Percentiles rank a stretch among this genome's conserved stretches.
Conservation (phyloP, 37 sponge, comb jelly and placozoan genomes). For the Petrosia ficiformis region DNA sequence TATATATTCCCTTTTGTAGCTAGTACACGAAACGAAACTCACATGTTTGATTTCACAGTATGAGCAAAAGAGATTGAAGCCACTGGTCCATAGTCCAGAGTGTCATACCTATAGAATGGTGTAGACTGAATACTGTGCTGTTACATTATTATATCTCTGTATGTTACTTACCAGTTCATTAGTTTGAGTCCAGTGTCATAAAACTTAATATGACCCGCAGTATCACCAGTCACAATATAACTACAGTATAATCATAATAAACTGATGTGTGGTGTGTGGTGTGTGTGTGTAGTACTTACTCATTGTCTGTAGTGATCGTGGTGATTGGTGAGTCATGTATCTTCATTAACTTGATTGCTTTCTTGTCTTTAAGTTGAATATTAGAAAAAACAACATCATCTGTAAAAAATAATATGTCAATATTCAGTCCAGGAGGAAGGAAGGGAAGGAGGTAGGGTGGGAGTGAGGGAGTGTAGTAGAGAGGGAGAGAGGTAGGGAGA, state of each 20-base stretch:
- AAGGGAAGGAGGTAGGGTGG: too few relatives aligned
- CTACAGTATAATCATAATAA: constrained; percentile 20
- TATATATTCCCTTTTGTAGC: too few relatives aligned
- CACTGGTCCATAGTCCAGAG: constrained; percentile 53
- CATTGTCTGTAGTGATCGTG: constrained; percentile 33
- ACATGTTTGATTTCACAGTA: constrained; percentile 14
- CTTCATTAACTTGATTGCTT: constrained; percentile 64
- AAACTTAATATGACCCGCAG: constrained; percentile 79
- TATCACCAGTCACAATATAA: constrained; percentile 79
- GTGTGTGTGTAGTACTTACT: constrained; percentile 20
- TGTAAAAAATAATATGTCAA: too few relatives aligned
- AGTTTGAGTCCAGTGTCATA: constrained; percentile 81
- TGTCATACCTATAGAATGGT: constrained; percentile 7
- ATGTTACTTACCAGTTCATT: constrained; percentile 81
- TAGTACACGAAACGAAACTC: not conserved
- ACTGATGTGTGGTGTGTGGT: not conserved
- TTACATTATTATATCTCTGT: too few relatives aligned
- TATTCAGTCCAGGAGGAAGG: too few relatives aligned
- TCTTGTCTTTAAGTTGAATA: constrained; percentile 36
- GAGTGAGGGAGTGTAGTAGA: too few relatives aligned
- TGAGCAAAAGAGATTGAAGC: constrained; percentile 83
- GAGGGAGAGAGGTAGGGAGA: too few relatives aligned
- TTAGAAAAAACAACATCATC: too few relatives aligned
- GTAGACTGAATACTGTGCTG: not conserved
- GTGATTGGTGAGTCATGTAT: constrained; percentile 70